These are phyloP conservation scores for Brienomyrus brachyistius DNA, from an alignment of 2,113 vertebrate species.

Conservation along the genomic window DNA sequence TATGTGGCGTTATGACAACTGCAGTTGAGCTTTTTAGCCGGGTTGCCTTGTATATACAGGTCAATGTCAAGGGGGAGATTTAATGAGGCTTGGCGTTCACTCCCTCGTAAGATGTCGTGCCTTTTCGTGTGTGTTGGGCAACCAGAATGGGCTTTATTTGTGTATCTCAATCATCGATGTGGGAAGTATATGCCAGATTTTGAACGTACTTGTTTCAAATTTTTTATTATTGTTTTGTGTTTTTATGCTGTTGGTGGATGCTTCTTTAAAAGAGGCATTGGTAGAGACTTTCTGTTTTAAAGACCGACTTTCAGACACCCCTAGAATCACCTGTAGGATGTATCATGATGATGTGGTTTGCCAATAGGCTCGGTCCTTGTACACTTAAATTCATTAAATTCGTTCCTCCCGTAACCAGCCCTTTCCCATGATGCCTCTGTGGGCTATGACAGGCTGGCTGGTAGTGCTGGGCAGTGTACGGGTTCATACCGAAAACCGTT, in stretches of 20 bases:
- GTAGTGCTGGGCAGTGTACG: too few species aligned
- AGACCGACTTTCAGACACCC: neutral
- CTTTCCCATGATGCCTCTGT: neutral
- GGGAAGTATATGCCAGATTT: neutral
- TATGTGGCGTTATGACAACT: neutral
- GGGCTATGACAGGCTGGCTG: neutral
- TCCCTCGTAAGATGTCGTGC: neutral
- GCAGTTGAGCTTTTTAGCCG: neutral
- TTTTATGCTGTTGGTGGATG: neutral
- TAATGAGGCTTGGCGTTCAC: neutral
- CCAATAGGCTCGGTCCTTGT: neutral
- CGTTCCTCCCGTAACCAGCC: neutral
- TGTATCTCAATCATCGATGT: neutral
- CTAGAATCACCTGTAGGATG: neutral
- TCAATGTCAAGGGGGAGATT: neutral
- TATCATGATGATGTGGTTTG: too few species aligned
- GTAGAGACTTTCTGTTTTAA: neutral
- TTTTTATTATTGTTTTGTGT: neutral
- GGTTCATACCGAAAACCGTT: too few species aligned
- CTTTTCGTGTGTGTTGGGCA: neutral
- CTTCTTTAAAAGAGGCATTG: neutral
- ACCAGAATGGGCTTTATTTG: neutral
- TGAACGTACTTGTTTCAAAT: neutral
- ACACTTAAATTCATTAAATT: neutral
- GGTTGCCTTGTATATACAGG: neutral